Base-by-base conservation (phyloP, 1,140 invertebrate genomes). In the Papilio glaucus region DNA sequence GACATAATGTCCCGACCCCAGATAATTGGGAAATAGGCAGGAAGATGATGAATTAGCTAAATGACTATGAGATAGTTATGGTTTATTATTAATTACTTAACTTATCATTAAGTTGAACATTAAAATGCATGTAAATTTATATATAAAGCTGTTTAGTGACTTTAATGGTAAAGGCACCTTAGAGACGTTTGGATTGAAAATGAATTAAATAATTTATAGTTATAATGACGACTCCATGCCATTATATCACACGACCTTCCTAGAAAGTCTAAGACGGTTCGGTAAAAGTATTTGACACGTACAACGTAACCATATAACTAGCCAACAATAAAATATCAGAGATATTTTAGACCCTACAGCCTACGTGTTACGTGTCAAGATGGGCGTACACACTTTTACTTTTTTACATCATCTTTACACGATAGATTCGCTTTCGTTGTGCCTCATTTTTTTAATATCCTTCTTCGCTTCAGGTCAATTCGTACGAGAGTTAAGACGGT, bases 201-300 rank as follows among this genome's bases (percentile, higher is more conserved):
- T 53, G 10, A 29, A 72, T 67, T 24, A 65, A 45, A 63, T 74
- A 49, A 57, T 69, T 39, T 60, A 33, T 45, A 18, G 10, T 10
- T n/a, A 24, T 69, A 15, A 73, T n/a, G 10, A 15, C 76, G 18
- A 70, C 73, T 81, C 77, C 24, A 79, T 41, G 33, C 33, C 65
- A 53, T 60, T 74, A 53, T 73, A 45, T 67, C 75, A 37, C 71
- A 76, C 73, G 75, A 77, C 79, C 80, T 84, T 85, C 77, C 78
- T 75, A 79, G 82, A 85, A 85, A 85, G 84, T 81, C 72, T 69
- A 73, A 68, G n/a, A 72, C 75, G 72, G 72, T 72, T 77, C 70
- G 71, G 77, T 77, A 81, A 79, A 82, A 79, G 77, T 78, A 77
- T 79, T 81, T 82, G 77, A 79, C 78, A 77, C 78, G 80, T 76